Evolutionary conservation across 1,140 invertebrate genomes (phyloP).

Genomic region (Drosophila carrolli): DNA sequence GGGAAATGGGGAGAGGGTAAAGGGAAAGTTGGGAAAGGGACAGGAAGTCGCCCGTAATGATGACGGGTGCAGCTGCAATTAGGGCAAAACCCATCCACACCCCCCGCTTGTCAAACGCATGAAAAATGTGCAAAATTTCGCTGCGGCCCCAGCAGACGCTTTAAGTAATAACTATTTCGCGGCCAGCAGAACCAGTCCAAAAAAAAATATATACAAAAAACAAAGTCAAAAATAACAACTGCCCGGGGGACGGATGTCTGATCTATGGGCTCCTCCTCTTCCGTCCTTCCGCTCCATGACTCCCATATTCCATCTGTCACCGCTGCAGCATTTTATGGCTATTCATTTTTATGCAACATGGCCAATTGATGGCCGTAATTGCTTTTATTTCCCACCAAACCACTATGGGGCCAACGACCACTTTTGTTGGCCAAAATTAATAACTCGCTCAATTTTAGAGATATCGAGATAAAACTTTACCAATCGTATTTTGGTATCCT

Average conservation of each 20-base stretch:
- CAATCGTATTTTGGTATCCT: too few species aligned
- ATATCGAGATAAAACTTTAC: too few species aligned
- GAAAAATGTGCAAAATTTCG: slow-evolving; percentile 54
- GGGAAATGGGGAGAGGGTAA: neutral
- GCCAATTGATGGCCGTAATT: slow-evolving; percentile 72
- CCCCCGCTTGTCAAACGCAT: slow-evolving; percentile 64
- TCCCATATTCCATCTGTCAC: slow-evolving; percentile 56
- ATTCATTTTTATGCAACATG: slow-evolving; percentile 75
- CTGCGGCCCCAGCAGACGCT: slow-evolving; percentile 56
- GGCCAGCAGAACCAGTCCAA: neutral
- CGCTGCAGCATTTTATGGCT: slow-evolving; percentile 63
- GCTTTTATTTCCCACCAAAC: slow-evolving; percentile 41
- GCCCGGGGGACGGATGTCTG: slow-evolving; percentile 10
- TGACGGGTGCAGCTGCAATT: slow-evolving; percentile 63
- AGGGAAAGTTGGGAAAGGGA: neutral
- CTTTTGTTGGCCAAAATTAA: too few species aligned
- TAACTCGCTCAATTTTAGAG: too few species aligned
- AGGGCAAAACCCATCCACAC: slow-evolving; percentile 21
- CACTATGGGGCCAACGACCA: too few species aligned
- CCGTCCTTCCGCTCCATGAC: neutral
- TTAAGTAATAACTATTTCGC: slow-evolving; percentile 70
- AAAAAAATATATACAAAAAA: slow-evolving; percentile 24
- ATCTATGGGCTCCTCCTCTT: slow-evolving; percentile 47
- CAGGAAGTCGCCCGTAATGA: slow-evolving; percentile 60
- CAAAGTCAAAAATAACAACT: slow-evolving; percentile 56